Conservation (phyloP, 2,113 vertebrate species). For the Sakesphorus luctuosus region DNA sequence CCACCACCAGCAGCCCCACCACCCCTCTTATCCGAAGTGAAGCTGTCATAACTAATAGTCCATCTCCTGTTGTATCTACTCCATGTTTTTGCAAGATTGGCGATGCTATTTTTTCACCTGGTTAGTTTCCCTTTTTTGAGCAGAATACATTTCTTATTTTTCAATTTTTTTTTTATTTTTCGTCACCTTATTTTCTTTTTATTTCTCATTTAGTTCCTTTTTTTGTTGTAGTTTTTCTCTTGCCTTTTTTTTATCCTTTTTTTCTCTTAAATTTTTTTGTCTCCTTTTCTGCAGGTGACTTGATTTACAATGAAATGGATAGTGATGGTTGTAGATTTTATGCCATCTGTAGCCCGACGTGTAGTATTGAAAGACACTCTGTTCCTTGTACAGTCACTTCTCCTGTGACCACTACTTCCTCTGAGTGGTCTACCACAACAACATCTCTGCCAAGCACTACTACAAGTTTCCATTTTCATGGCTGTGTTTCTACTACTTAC, state of each 20-base stretch:
- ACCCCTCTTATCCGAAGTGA: accelerated
- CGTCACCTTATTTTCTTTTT: accelerated
- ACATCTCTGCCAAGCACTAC: neutral
- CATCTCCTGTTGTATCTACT: accelerated
- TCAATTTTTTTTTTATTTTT: neutral
- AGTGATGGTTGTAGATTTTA: conserved; percentile 75
- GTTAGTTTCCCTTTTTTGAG: accelerated
- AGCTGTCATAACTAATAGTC: accelerated
- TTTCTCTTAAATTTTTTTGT: accelerated
- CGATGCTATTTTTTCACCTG: neutral
- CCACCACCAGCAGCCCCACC: accelerated
- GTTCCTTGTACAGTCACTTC: neutral
- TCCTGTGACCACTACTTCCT: neutral
- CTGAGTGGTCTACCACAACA: neutral
- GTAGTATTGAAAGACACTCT: conserved; percentile 58
- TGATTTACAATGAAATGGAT: conserved; percentile 80
- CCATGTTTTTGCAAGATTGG: conserved; percentile 65
- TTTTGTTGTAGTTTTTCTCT: accelerated
- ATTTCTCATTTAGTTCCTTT: accelerated
- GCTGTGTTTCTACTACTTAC: conserved; percentile 19
- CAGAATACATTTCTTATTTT: accelerated
- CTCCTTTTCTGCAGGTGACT: neutral
- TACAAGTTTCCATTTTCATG: accelerated
- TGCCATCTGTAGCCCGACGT: conserved; percentile 75
- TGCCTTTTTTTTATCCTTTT: accelerated